Evolutionary conservation across 2,797 vertebrate genomes (phyloP).

Genomic region (Pangasius krempfi): DNA sequence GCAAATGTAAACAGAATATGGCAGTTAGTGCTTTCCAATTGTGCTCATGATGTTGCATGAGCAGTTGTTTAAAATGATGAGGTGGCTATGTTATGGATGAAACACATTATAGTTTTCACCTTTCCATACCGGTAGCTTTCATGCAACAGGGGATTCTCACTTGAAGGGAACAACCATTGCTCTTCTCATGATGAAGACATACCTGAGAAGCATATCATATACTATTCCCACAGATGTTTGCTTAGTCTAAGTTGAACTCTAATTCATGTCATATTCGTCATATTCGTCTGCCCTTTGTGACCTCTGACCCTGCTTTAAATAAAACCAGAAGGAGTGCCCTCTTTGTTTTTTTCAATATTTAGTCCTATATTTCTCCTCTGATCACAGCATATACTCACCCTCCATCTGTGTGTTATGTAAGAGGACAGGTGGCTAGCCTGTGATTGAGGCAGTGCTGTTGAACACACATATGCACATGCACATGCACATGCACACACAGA

Average conservation of each 20-base stretch:
- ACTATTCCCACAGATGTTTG: background rate
- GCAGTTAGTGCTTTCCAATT: background rate
- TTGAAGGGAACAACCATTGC: background rate
- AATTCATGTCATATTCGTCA: background rate
- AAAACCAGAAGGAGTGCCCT: conserved; percentile 9
- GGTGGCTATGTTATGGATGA: background rate
- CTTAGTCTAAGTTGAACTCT: background rate
- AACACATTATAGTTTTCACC: background rate
- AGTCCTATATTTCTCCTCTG: conserved; percentile 41
- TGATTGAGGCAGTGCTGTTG: conserved; percentile 53
- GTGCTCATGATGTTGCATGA: background rate
- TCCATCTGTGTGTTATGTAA: conserved; percentile 76
- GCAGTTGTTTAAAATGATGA: background rate
- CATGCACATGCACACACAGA: conserved; percentile 13
- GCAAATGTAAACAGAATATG: background rate
- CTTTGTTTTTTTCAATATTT: conserved; percentile 18
- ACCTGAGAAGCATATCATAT: background rate
- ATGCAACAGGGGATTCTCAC: background rate
- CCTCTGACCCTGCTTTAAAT: conserved; percentile 34
- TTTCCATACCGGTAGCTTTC: background rate
- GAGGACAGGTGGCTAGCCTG: conserved; percentile 72
- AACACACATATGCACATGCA: conserved; percentile 41
- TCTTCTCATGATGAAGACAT: background rate
- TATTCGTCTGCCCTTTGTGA: background rate
- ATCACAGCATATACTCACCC: conserved; percentile 62